A percentile compares a stretch with the other conserved stretches of the same genome.
Evolutionary conservation across 2,113 vertebrate species (phyloP).

Genomic region (Isichthys henryi): DNA sequence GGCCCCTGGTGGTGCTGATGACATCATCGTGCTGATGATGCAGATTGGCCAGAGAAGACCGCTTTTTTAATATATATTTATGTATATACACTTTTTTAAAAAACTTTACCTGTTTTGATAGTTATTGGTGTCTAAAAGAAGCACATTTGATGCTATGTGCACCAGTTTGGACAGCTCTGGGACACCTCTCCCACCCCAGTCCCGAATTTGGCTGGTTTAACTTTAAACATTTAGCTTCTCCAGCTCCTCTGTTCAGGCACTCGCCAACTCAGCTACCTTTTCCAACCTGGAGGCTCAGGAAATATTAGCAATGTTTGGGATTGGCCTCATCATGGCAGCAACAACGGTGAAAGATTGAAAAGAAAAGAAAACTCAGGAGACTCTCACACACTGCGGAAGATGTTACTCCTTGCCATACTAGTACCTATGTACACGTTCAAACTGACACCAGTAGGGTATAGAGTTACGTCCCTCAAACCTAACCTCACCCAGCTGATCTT

Average conservation of each 20-base stretch:
- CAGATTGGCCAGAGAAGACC: neutral
- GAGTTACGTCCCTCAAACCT: neutral
- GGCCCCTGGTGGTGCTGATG: neutral
- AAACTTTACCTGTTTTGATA: neutral
- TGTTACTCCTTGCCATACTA: constrained; percentile 31
- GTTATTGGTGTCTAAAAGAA: neutral
- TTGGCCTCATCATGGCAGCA: constrained; percentile 41
- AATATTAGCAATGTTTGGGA: constrained; percentile 13
- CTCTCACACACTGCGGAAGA: constrained; percentile 23
- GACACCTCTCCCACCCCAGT: neutral
- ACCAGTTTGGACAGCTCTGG: neutral
- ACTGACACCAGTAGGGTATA: constrained; percentile 28
- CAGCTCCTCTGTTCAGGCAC: neutral
- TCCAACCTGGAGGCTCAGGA: neutral
- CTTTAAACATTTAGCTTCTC: neutral
- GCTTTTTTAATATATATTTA: neutral
- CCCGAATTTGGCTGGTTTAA: neutral
- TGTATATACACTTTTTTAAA: neutral
- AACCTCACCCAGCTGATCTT: neutral
- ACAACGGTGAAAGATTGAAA: constrained; percentile 31
- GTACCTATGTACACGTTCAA: constrained; percentile 32
- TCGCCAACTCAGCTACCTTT: neutral
- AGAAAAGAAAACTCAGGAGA: constrained; percentile 23
- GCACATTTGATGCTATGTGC: constrained; percentile 7
- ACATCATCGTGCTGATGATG: neutral